A percentile compares a stretch with the other conserved stretches of the same genome.
Conservation (phyloP, 1,140 invertebrate genomes). For the Drosophila sp. region DNA sequence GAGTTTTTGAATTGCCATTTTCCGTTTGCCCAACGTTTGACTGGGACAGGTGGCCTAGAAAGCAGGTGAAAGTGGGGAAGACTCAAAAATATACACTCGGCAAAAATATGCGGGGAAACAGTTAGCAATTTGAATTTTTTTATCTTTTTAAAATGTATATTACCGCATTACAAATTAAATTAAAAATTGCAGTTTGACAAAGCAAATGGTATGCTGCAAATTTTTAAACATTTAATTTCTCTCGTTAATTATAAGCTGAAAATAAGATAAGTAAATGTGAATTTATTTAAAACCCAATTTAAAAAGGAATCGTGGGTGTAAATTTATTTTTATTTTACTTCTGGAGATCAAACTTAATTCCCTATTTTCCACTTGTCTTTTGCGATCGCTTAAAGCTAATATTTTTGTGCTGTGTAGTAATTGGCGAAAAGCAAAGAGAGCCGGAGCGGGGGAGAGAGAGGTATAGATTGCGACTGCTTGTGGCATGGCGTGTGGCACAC, state of each 20-base stretch:
- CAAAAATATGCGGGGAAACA: constrained; percentile 13
- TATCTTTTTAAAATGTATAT: too few species aligned
- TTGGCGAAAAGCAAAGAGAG: not conserved
- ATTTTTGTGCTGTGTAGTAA: constrained; percentile 19
- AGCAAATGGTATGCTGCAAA: too few species aligned
- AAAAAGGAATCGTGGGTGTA: too few species aligned
- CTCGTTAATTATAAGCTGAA: too few species aligned
- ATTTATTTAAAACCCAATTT: too few species aligned
- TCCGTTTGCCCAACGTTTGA: constrained; percentile 58
- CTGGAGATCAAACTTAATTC: too few species aligned
- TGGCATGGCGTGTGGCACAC: constrained; percentile 44
- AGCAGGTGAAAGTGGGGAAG: not conserved
- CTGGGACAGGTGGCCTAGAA: constrained; percentile 26
- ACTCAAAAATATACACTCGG: constrained; percentile 6
- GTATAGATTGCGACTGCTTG: constrained; percentile 10
- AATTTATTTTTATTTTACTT: not conserved
- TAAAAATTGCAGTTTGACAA: too few species aligned
- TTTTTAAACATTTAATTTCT: too few species aligned
- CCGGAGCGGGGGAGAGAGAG: not conserved
- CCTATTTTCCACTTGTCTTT: not conserved
- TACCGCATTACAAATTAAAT: too few species aligned
- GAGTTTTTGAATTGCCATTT: constrained; percentile 69
- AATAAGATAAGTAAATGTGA: too few species aligned
- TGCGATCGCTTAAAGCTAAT: not conserved
- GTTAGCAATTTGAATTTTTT: too few species aligned